Conservation (phyloP, 2,797 vertebrate species). For the Poeciliopsis gracilis region DNA sequence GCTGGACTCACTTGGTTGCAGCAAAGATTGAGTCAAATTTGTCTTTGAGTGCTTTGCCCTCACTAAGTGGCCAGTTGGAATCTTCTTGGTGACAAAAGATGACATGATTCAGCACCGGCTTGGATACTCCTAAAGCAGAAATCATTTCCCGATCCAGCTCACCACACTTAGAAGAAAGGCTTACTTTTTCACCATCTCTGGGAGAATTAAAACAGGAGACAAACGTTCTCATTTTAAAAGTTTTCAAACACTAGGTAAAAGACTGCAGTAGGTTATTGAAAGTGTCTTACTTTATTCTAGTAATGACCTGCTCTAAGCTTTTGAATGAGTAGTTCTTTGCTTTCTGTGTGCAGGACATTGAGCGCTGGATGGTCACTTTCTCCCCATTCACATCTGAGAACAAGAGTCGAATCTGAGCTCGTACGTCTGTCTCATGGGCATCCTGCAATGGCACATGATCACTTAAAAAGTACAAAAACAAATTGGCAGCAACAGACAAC, state of each 20-base stretch:
- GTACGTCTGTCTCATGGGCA: slow-evolving; percentile 92
- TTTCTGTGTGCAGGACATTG: slow-evolving; percentile 95
- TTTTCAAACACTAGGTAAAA: not conserved
- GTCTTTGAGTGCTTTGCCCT: slow-evolving; percentile 95
- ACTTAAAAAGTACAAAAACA: not conserved
- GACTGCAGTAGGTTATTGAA: not conserved
- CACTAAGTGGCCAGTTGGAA: slow-evolving; percentile 96
- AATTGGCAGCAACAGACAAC: too few relatives aligned
- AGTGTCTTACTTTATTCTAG: slow-evolving; percentile 85
- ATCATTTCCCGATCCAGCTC: slow-evolving; percentile 97
- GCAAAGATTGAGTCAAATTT: slow-evolving; percentile 99
- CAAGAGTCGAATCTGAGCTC: slow-evolving; percentile 93
- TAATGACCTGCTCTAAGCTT: slow-evolving; percentile 94
- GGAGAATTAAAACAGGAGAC: slow-evolving; percentile 1
- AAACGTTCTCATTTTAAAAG: not conserved
- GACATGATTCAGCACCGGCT: slow-evolving; percentile 93
- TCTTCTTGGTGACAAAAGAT: slow-evolving; percentile 99
- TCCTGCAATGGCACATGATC: slow-evolving; percentile 65
- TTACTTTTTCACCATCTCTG: slow-evolving; percentile 89
- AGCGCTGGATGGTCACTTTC: slow-evolving; percentile 87
- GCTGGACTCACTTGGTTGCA: slow-evolving; percentile 90
- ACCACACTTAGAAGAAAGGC: slow-evolving; percentile 93
- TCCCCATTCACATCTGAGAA: slow-evolving; percentile 91
- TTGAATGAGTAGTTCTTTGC: slow-evolving; percentile 91
- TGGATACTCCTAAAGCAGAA: slow-evolving; percentile 92